Base-by-base conservation (phyloP, 2,113 vertebrate species). In the Pteruthius melanotis region DNA sequence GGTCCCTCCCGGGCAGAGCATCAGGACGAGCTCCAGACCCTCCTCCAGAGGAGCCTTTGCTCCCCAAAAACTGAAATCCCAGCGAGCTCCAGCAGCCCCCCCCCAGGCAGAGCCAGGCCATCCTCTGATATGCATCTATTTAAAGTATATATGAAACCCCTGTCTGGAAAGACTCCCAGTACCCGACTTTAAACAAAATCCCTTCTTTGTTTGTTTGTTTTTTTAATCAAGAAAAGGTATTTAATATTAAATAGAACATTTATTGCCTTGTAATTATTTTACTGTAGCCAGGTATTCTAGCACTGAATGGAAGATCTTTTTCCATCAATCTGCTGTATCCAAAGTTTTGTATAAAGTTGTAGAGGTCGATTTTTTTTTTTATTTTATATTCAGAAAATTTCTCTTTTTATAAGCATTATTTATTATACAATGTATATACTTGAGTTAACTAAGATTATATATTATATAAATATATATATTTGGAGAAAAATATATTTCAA, bases 371-470 rank as follows among this genome's bases (percentile, higher is more conserved):
- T 98, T 98, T 98, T 98, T 98, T 42, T 99, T 99, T 99, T 98
- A 99, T 99, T 99, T 99, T 99, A 99, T 99, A 99, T 99, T 99
- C 99, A 98, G 98, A 99, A 99, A 99, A 99, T 97, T 98, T 99
- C 99, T 99, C 99, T 99, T 99, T 99, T 99, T 99, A 99, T 99
- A 99, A 99, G 99, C 99, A 98, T 99, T 99, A 99, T 99, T 99
- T 99, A 99, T 99, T 99, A 99, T 99, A 99, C 98, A 98, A 98
- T 99, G 99, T 99, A 99, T 99, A 99, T 99, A 99, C 98, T 98
- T 99, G 99, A 98, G 98, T 99, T 99, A 99, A 99, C 99, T 99
- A 99, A 99, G 98, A 99, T 99, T 99, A 99, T 99, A 99, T 99
- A 99, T 99, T 99, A 99, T 99, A 99, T 99, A 98, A 99, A 99